Evolutionary conservation across 1,140 invertebrate species (phyloP).

Genomic region (Temnothorax curvispinosus): DNA sequence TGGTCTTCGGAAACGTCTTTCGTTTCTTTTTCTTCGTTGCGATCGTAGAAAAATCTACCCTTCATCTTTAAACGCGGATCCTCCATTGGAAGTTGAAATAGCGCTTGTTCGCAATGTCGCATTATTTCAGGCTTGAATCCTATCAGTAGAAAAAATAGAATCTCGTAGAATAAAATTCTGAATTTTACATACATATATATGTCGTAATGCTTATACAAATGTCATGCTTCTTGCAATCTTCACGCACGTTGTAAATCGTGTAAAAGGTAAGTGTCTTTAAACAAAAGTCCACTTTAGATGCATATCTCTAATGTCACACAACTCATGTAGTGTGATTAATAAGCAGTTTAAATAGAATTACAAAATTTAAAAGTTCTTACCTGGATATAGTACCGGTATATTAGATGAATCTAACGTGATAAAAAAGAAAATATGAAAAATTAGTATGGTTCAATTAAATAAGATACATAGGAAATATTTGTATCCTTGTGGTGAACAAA

Average conservation of each 20-base stretch:
- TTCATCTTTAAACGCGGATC: slow-evolving; percentile 84
- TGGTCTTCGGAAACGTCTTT: slow-evolving; percentile 55
- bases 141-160: slow-evolving; percentile 70
- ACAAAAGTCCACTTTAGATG: slow-evolving; percentile 12
- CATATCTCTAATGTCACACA: not conserved
- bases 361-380: slow-evolving; percentile 77
- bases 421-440: slow-evolving; percentile 65
- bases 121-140: slow-evolving; percentile 84
- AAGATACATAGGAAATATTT: not conserved
- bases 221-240: slow-evolving; percentile 33
- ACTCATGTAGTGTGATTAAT: not conserved
- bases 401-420: slow-evolving; percentile 78
- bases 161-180: slow-evolving; percentile 37
- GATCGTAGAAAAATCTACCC: slow-evolving; percentile 83
- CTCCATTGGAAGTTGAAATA: slow-evolving; percentile 81
- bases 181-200: not conserved
- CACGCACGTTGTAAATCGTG: slow-evolving; percentile 11
- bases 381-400: slow-evolving; percentile 81
- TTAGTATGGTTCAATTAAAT: slow-evolving; percentile 56
- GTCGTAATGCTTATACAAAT: slow-evolving; percentile 6
- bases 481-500: not conserved
- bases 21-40: slow-evolving; percentile 68
- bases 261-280: not conserved
- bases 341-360: not conserved
- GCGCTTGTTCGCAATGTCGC: slow-evolving; percentile 81